Conservation (phyloP, 2,113 vertebrate species). For the Lepus americanus region DNA sequence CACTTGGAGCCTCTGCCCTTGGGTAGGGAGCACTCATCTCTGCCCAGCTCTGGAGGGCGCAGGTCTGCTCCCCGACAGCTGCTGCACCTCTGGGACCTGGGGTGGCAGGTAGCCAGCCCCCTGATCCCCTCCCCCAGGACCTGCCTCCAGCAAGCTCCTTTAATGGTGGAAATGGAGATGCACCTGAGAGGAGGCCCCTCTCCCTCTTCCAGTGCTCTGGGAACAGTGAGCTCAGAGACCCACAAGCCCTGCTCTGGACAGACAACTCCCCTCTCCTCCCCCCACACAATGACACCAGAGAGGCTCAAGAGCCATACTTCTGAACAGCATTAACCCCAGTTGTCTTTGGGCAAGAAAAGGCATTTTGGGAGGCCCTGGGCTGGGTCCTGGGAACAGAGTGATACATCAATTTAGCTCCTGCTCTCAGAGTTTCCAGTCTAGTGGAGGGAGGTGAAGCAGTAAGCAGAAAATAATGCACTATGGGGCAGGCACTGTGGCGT, state of each 20-base stretch:
- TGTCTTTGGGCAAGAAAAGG: background rate
- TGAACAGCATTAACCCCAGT: background rate
- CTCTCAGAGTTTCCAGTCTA: conserved; percentile 10
- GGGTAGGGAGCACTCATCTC: background rate
- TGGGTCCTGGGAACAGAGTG: background rate
- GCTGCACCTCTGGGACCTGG: too few species aligned
- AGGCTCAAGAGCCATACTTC: background rate
- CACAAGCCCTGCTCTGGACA: background rate
- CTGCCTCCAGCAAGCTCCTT: background rate
- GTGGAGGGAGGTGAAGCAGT: background rate
- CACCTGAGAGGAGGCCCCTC: background rate
- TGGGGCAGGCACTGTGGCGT: background rate
- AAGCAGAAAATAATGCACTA: background rate
- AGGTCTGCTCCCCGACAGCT: conserved; percentile 19
- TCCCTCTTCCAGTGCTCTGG: background rate
- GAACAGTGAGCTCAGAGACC: background rate
- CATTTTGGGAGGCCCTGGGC: background rate
- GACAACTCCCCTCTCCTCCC: background rate
- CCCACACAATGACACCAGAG: background rate
- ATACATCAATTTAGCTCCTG: background rate
- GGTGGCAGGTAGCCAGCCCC: background rate
- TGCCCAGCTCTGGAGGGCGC: background rate
- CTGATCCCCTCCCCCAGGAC: background rate
- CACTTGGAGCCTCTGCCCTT: conserved; percentile 16
- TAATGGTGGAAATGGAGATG: background rate